These are phyloP conservation scores for Passer montanus DNA, from an alignment of 2,113 vertebrate species.

Conservation along the genomic window DNA sequence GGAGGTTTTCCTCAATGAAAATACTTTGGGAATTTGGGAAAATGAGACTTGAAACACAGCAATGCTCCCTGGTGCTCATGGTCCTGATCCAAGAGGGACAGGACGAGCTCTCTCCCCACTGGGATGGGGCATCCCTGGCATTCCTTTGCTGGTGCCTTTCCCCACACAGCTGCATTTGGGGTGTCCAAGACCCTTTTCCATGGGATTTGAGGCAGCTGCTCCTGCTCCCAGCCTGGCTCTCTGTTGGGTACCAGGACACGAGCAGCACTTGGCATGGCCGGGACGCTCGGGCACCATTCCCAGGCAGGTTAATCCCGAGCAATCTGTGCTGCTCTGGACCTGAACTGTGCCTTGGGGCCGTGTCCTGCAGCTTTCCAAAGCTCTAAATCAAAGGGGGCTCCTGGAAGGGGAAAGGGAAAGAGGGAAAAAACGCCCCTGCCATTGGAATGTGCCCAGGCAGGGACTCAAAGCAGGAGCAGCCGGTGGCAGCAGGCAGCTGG, in stretches of 20 bases:
- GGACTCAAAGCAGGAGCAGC: constrained; percentile 29
- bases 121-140: background rate
- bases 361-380: constrained; percentile 10
- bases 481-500: constrained; percentile 33
- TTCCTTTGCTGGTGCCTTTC: background rate
- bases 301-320: background rate
- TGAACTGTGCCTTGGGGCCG: background rate
- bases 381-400: constrained; percentile 24
- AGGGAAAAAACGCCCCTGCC: background rate
- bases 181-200: background rate
- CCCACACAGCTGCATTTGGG: background rate
- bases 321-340: background rate
- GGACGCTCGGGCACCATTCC: background rate
- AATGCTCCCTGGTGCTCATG: background rate
- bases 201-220: background rate
- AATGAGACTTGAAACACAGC: background rate
- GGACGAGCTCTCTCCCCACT: background rate
- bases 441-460: constrained; percentile 12
- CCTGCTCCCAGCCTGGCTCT: background rate
- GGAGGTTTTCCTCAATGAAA: background rate
- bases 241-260: accelerated
- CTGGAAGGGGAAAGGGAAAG: background rate
- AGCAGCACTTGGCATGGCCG: background rate
- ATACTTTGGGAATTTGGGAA: background rate
- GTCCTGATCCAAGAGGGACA: background rate